A percentile compares a stretch with the other conserved stretches of the same genome.
These are phyloP conservation scores for Metallyticus violacea DNA, from an alignment of 2,888 invertebrate genomes.

Conservation along the genomic window DNA sequence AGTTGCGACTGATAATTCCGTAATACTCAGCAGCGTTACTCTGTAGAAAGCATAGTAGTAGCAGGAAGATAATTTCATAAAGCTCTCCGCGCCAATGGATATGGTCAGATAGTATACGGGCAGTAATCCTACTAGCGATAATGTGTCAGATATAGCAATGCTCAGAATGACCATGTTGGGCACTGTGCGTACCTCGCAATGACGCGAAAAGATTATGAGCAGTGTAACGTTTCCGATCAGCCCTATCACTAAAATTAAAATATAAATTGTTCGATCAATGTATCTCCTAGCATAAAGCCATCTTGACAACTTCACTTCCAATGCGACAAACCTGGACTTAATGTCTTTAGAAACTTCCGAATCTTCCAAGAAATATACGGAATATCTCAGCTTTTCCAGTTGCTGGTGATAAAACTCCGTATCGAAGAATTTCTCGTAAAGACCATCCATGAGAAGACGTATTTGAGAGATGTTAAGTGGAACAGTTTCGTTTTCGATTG, in stretches of 20 bases:
- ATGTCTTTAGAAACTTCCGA: not conserved
- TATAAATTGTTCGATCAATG: not conserved
- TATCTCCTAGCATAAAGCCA: not conserved
- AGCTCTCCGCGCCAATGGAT: not conserved
- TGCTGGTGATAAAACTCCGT: not conserved
- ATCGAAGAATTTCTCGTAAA: not conserved
- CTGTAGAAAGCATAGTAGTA: not conserved
- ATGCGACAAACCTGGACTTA: not conserved
- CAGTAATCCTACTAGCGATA: not conserved
- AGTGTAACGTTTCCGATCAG: not conserved
- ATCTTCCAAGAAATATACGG: not conserved
- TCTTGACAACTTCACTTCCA: not conserved
- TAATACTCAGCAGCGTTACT: not conserved
- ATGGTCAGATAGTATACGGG: not conserved
- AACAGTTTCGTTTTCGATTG: not conserved
- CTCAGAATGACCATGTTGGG: not conserved
- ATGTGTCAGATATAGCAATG: not conserved
- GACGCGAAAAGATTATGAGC: not conserved
- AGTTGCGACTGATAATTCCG: not conserved
- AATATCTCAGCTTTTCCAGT: not conserved
- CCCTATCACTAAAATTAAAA: not conserved
- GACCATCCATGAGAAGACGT: not conserved
- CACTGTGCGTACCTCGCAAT: not conserved
- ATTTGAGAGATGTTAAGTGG: not conserved
- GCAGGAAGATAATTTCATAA: not conserved